Evolutionary conservation across 1,140 invertebrate genomes (phyloP).

Genomic region (Drosophila nannoptera): DNA sequence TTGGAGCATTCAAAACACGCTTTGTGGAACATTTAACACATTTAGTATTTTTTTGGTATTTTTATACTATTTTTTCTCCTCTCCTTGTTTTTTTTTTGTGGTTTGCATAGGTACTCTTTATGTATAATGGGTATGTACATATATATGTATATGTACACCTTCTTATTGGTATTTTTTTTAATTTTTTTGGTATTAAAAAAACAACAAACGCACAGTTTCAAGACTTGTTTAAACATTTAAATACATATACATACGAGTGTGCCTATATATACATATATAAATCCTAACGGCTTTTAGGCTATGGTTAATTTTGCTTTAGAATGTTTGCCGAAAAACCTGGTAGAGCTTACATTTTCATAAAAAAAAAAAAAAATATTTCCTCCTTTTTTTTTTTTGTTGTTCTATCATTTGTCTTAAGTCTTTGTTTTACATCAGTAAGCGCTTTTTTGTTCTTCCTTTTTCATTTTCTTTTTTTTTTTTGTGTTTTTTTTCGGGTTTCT

Average conservation of each 20-base stretch:
- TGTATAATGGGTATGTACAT: slow-evolving; percentile 27
- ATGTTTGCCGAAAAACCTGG: slow-evolving; percentile 29
- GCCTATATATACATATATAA: slow-evolving; percentile 24
- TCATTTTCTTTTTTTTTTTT: slow-evolving; percentile 18
- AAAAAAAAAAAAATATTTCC: slow-evolving; percentile 35
- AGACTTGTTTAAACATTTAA: slow-evolving; percentile 49
- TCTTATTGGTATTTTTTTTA: background rate
- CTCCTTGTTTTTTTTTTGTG: too few relatives aligned
- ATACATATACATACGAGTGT: slow-evolving; percentile 38
- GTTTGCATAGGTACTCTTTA: slow-evolving; percentile 4
- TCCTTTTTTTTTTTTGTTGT: slow-evolving; percentile 6
- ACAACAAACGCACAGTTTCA: slow-evolving; percentile 29
- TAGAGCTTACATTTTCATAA: slow-evolving; percentile 40
- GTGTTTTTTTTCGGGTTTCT: slow-evolving; percentile 22
- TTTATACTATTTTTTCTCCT: background rate
- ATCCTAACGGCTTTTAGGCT: slow-evolving; percentile 24
- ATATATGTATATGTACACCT: slow-evolving; percentile 2
- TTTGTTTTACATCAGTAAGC: slow-evolving; percentile 77
- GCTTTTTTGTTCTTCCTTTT: slow-evolving; percentile 51
- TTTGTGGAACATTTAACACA: slow-evolving; percentile 9
- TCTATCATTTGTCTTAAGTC: slow-evolving; percentile 59
- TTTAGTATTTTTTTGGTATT: slow-evolving; percentile 11
- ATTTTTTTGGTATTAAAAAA: slow-evolving; percentile 14
- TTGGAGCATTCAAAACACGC: slow-evolving; percentile 3
- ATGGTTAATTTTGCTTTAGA: slow-evolving; percentile 7